Base-by-base conservation (phyloP, 2,888 invertebrate species). In the Amblyteles armatorius region DNA sequence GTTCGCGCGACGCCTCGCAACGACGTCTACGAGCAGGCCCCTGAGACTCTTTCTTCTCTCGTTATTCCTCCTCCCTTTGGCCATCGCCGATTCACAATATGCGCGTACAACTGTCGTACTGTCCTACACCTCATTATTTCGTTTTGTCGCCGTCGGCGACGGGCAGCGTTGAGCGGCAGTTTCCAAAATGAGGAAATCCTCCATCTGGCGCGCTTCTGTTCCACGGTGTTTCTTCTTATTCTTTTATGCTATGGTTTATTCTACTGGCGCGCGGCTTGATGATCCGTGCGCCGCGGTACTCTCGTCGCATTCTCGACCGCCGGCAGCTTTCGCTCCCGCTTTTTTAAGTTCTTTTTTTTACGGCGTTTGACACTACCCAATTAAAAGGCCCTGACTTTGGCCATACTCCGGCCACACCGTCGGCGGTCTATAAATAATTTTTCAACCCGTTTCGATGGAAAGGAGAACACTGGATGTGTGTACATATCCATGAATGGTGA, bases 131-230 rank as follows among this genome's bases (percentile, higher is more conserved):
- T 26, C 67, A 78, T 67, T 74, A 44, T 73, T 73, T 80, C 67
- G 57, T 68, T 65, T 36, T 63, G 74, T 68, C 65, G 79, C 57
- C 69, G 82, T 73, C 50, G 50, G 52, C 55, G 72, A 50, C 44
- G 73, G 60, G 63, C 36, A 13, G 19, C 36, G 29, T 48, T 63
- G 78, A 26, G 67, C 71, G 63, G 77, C 72, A 67, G 40, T 81
- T 81, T 78, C 52, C 52, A 81, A 84, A 84, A 84, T 80, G 60
- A 81, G 67, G 80, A 84, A 81, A 84, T 77, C 77, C 81, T 84
- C 81, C 81, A 81, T 81, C 81, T 78, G 84, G 77, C 40, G 57
- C 36, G 55, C 48, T 33, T 81, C 80, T 71, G 22, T 50, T 33
- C 4, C 33, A 33, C 13, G 68, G 63, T 36, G 52, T 67, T 67